Conservation (phyloP, 1,140 invertebrate species). For the Tachypleus tridentatus region DNA sequence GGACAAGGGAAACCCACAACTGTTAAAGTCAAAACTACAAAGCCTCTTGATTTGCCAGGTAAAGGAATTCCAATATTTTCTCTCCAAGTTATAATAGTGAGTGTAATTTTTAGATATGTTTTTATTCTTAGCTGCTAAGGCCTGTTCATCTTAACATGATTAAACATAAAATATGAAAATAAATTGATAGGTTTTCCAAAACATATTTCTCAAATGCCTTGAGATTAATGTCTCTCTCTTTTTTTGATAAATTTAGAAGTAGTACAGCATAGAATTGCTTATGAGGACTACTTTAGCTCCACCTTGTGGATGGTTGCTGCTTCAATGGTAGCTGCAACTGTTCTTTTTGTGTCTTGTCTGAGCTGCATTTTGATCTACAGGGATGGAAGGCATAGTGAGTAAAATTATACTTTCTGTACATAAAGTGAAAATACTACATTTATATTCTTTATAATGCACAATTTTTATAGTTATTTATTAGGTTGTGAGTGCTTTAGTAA, state of each 20-base stretch:
- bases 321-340: slow-evolving; percentile 70
- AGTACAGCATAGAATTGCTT: slow-evolving; percentile 52
- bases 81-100: not conserved
- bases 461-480: no score
- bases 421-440: no score
- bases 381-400: slow-evolving; percentile 49
- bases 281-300: slow-evolving; percentile 62
- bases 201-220: not conserved
- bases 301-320: slow-evolving; percentile 72
- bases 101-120: not conserved
- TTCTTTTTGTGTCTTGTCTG: slow-evolving; percentile 62
- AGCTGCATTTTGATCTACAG: slow-evolving; percentile 71
- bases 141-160: no score
- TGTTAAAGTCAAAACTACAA: slow-evolving; percentile 56
- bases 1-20: slow-evolving; percentile 60
- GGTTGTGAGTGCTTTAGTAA: no score
- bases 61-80: slow-evolving; percentile 14
- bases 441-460: no score
- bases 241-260: slow-evolving; percentile 40
- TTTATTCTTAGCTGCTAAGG: not conserved
- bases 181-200: not conserved
- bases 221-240: not conserved
- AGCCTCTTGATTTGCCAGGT: slow-evolving; percentile 61
- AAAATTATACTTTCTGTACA: not conserved
- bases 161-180: no score